A percentile compares a stretch with the other conserved stretches of the same genome.
These are phyloP conservation scores for Melanerpes formicivorus DNA, from an alignment of 2,113 vertebrate species.

Conservation along the genomic window DNA sequence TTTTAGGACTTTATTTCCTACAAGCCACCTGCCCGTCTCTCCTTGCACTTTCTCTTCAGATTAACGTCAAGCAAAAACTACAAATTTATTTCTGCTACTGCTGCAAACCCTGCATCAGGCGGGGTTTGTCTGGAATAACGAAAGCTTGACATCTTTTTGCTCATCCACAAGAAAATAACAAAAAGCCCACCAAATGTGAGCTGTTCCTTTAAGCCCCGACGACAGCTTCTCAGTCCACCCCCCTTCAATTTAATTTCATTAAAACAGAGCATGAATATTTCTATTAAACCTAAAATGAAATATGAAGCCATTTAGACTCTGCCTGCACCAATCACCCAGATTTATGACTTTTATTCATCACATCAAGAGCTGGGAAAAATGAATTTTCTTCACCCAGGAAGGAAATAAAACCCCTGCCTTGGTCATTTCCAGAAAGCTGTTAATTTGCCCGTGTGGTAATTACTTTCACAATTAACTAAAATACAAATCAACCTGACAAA, in stretches of 20 bases:
- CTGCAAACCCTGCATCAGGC: background rate
- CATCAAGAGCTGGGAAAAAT: conserved; percentile 93
- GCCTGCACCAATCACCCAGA: conserved; percentile 95
- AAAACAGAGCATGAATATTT: conserved; percentile 98
- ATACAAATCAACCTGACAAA: conserved; percentile 99
- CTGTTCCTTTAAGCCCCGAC: conserved; percentile 74
- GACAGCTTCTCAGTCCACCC: conserved; percentile 65
- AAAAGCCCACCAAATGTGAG: background rate
- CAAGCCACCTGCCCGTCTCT: background rate
- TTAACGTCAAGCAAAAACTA: background rate
- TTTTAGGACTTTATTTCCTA: no score
- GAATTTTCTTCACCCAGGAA: conserved; percentile 93
- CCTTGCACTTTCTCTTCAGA: background rate
- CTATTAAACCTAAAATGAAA: conserved; percentile 99
- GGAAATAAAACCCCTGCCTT: conserved; percentile 89
- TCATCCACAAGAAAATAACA: background rate
- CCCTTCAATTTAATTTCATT: conserved; percentile 97
- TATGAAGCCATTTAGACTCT: conserved; percentile 99
- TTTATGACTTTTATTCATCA: conserved; percentile 99
- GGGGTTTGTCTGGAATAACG: background rate
- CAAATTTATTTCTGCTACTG: fast-evolving
- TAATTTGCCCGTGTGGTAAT: conserved; percentile 94
- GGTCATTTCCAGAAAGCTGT: conserved; percentile 95
- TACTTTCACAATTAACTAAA: conserved; percentile 99
- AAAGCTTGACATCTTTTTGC: background rate